Conservation (phyloP, 2,888 invertebrate species). For the Synanthedon tipuliformis region DNA sequence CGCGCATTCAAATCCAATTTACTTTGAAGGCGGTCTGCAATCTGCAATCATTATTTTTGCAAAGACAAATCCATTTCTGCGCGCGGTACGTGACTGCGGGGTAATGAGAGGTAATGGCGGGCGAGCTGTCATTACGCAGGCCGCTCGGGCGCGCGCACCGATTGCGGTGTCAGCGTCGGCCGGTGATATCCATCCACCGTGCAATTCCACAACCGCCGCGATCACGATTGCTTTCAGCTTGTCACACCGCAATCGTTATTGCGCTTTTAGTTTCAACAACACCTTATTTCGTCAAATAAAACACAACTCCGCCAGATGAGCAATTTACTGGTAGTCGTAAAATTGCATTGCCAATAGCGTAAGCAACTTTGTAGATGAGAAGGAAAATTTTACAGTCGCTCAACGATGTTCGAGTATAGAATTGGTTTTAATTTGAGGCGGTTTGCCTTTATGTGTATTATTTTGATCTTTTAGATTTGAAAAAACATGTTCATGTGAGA, state of each 20-base stretch:
- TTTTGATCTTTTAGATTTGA: too few species aligned
- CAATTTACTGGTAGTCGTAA: too few species aligned
- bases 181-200: slow-evolving; percentile 7
- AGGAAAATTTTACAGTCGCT: too few species aligned
- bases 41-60: slow-evolving; percentile 66
- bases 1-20: slow-evolving; percentile 60
- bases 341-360: too few species aligned
- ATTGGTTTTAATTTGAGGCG: too few species aligned
- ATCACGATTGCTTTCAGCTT: slow-evolving; percentile 32
- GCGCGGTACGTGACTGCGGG: slow-evolving; percentile 61
- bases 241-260: slow-evolving; percentile 32
- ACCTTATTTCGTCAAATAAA: neutral
- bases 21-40: slow-evolving; percentile 62
- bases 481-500: too few species aligned
- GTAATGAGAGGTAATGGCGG: slow-evolving; percentile 65
- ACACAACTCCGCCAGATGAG: neutral
- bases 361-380: too few species aligned
- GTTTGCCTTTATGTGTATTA: too few species aligned
- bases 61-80: slow-evolving; percentile 69
- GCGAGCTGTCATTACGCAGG: slow-evolving; percentile 52
- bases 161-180: slow-evolving; percentile 20
- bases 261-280: slow-evolving; percentile 14
- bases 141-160: slow-evolving; percentile 21
- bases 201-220: slow-evolving; percentile 14
- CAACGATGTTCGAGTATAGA: too few species aligned